These are phyloP conservation scores for Pelochelys cantorii DNA, from an alignment of 2,797 vertebrate genomes.

Conservation along the genomic window DNA sequence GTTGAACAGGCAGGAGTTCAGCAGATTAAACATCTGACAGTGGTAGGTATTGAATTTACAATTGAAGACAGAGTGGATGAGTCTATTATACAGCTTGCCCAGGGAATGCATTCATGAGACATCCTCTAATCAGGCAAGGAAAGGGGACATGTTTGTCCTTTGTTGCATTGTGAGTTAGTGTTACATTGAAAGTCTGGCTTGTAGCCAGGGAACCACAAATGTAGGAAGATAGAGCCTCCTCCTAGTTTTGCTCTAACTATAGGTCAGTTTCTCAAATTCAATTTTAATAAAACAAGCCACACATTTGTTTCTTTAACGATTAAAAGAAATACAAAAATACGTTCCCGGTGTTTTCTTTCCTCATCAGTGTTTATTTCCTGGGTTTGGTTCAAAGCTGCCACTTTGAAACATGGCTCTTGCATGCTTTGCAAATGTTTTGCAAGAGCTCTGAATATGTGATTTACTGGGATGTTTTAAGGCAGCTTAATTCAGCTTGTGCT, in stretches of 20 bases:
- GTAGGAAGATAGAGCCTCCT: neutral
- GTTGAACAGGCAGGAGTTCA: constrained; percentile 43
- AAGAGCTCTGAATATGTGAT: constrained; percentile 44
- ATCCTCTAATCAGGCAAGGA: constrained; percentile 54
- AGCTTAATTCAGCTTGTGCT: neutral
- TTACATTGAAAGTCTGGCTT: constrained; percentile 16
- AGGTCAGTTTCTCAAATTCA: neutral
- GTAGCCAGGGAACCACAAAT: constrained; percentile 37
- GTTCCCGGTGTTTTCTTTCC: neutral
- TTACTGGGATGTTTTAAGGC: constrained; percentile 25
- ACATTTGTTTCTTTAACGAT: neutral
- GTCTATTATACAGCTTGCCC: constrained; percentile 60
- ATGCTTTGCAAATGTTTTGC: constrained; percentile 26
- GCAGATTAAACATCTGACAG: constrained; percentile 58
- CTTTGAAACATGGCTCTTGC: neutral
- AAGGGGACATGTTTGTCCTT: constrained; percentile 41
- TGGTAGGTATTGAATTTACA: constrained; percentile 67
- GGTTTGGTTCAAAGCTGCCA: neutral
- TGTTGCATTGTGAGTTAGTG: constrained; percentile 38
- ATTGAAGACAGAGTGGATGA: constrained; percentile 58
- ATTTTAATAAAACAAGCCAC: neutral
- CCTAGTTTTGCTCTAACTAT: neutral
- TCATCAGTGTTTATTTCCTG: neutral
- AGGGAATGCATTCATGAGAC: constrained; percentile 54
- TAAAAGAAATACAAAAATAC: neutral